These are phyloP conservation scores for Caenorhabditis sp. DNA, from an alignment of 2,888 invertebrate genomes.

Conservation along the genomic window DNA sequence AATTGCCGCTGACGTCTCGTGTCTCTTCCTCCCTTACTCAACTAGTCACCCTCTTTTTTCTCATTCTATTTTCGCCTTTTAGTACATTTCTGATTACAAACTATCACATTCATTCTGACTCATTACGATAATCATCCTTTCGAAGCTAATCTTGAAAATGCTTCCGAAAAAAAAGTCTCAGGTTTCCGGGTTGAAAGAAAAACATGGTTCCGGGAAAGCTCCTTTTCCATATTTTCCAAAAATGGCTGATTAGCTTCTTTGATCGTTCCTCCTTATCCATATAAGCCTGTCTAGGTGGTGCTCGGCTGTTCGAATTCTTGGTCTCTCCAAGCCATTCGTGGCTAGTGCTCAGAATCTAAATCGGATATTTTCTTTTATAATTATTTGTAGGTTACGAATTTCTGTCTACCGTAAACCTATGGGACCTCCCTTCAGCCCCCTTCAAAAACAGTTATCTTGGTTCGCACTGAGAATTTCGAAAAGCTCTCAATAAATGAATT, in stretches of 20 bases:
- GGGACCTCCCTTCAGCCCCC: no score
- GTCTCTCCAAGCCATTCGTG: no score
- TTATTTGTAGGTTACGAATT: no score
- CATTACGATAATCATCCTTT: neutral
- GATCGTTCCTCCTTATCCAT: neutral
- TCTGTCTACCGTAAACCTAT: no score
- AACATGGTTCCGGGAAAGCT: neutral
- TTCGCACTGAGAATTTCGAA: no score
- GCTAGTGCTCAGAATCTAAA: neutral
- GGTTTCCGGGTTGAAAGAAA: neutral
- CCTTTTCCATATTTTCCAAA: neutral
- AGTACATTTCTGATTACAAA: neutral
- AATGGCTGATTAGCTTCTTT: constrained; percentile 18
- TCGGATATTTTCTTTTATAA: neutral
- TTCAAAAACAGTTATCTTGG: no score
- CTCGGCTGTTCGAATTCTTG: no score
- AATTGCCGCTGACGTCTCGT: constrained; percentile 25
- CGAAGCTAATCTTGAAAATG: neutral
- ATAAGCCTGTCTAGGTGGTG: neutral
- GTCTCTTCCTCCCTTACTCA: neutral
- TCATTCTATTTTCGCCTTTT: constrained; percentile 8
- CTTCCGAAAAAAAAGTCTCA: neutral
- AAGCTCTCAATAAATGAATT: no score
- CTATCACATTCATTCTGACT: constrained; percentile 15
- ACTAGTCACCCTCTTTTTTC: constrained; percentile 8